phyloP scores from a whole-genome alignment of 2,888 invertebrate genomes.

The Griposia aprilina region DNA sequence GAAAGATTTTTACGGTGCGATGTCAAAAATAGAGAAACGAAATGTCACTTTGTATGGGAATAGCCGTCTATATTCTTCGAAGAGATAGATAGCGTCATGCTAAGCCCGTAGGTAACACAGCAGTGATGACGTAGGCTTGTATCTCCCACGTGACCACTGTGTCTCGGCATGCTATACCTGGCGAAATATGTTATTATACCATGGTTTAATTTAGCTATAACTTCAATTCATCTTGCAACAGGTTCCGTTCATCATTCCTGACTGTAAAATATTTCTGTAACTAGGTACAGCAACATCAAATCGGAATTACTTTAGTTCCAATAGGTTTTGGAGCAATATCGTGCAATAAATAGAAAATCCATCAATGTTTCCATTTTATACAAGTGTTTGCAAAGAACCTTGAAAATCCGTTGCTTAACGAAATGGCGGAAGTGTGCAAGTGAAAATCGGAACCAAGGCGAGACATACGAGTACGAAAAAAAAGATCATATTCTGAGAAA shows the following conservation, averaged over 20 bases:
- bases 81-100: no score
- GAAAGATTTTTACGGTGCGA: no score
- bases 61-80: no score
- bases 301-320: neutral
- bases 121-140: no score
- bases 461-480: constrained; percentile 41
- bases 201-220: no score
- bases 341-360: neutral
- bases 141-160: no score
- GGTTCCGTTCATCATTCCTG: neutral
- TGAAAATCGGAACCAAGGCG: constrained; percentile 50
- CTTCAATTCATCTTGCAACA: neutral
- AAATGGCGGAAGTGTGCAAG: constrained; percentile 47
- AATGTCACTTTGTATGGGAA: no score
- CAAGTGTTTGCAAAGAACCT: constrained; percentile 19
- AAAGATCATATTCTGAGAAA: neutral
- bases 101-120: no score
- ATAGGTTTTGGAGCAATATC: neutral
- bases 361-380: neutral
- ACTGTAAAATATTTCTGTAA: neutral
- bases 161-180: no score
- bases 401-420: constrained; percentile 33
- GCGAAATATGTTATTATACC: no score
- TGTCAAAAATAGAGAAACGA: no score
- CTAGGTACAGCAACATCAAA: neutral